Evolutionary conservation across 2,888 invertebrate species (phyloP).

Genomic region (Ochlodes sylvanus): DNA sequence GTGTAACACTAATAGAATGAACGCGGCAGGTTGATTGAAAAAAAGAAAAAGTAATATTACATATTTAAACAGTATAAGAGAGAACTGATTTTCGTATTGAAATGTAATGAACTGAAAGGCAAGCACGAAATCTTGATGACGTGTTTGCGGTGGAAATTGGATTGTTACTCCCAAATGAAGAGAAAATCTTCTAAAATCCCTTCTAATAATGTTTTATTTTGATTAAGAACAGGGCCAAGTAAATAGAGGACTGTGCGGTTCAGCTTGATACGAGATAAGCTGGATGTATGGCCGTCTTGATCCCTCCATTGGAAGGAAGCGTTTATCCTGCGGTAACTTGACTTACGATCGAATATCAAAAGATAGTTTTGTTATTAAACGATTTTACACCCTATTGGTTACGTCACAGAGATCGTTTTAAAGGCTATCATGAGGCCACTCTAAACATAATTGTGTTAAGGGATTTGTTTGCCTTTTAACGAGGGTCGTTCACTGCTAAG

Average conservation of each 20-base stretch:
- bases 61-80: background rate
- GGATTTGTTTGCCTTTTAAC: background rate
- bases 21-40: too few species aligned
- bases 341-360: constrained; percentile 41
- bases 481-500: background rate
- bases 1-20: too few species aligned
- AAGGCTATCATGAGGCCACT: background rate
- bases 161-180: constrained; percentile 6
- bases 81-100: background rate
- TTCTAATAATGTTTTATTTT: constrained; percentile 36
- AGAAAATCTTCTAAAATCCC: constrained; percentile 1
- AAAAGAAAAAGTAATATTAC: too few species aligned
- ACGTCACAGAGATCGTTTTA: background rate
- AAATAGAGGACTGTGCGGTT: constrained; percentile 48
- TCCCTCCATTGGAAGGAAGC: constrained; percentile 49
- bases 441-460: constrained; percentile 1
- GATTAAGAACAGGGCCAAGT: constrained; percentile 40
- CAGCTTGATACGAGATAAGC: constrained; percentile 60
- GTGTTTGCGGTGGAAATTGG: constrained; percentile 10
- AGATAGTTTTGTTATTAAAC: background rate
- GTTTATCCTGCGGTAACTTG: constrained; percentile 47
- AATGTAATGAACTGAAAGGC: background rate
- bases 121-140: background rate
- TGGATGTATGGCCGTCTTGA: constrained; percentile 57
- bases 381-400: background rate